Conservation (phyloP, 1,140 invertebrate species). For the Drosophila kepulauana region DNA sequence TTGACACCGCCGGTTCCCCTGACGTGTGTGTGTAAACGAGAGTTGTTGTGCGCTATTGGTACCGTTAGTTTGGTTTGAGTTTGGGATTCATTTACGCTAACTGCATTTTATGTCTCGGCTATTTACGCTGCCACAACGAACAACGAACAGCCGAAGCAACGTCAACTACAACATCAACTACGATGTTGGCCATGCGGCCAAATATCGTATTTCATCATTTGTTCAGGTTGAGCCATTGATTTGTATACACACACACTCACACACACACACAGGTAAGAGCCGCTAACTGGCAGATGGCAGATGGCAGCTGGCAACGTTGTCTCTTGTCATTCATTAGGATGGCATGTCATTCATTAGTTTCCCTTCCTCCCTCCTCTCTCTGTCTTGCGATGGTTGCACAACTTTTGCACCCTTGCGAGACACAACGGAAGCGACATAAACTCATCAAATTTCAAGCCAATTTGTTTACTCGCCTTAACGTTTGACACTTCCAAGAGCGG, state of each 20-base stretch:
- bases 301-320: conserved; percentile 5
- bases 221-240: conserved; percentile 67
- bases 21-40: background rate
- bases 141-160: background rate
- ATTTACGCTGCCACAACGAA: conserved; percentile 21
- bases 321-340: conserved; percentile 71
- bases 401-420: conserved; percentile 39
- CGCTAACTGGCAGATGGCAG: conserved; percentile 32
- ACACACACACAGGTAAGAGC: conserved; percentile 18
- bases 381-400: conserved; percentile 36
- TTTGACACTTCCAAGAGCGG: conserved; percentile 11
- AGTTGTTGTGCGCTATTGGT: conserved; percentile 15
- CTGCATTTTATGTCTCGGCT: conserved; percentile 45
- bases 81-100: conserved; percentile 50
- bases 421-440: conserved; percentile 57
- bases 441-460: conserved; percentile 72
- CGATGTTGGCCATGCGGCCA: conserved; percentile 42
- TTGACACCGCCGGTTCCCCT: conserved; percentile 17
- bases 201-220: conserved; percentile 76
- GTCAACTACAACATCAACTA: background rate
- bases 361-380: background rate
- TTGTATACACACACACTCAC: conserved; percentile 25
- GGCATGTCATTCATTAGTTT: conserved; percentile 68
- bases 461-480: conserved; percentile 49
- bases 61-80: conserved; percentile 40